Base-by-base conservation (phyloP, 2,888 invertebrate species). In the Branchipolynoe longqiensis region DNA sequence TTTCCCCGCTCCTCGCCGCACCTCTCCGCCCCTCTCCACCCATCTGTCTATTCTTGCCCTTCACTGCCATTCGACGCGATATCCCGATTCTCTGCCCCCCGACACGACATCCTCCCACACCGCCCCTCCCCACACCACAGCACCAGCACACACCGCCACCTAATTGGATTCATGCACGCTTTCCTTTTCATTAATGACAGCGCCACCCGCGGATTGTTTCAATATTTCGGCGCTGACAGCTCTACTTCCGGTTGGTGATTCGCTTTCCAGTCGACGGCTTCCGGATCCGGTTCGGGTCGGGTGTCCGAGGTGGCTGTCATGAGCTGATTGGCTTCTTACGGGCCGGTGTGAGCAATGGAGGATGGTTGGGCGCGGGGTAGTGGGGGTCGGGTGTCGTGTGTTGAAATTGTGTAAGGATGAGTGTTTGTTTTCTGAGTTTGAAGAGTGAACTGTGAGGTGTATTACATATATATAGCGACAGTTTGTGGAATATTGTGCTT, bases 151-250 rank as follows among this genome's bases (percentile, higher is more conserved):
- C n/a, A 33, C 78, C 2, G n/a, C n/a, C 18, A 33, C 48, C 22
- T 78, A 78, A 78, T 78, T 78, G 78, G 48, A 78, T 78, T 78
- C 78, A 78, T 48, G 78, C 78, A 25, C 78, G 14, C 48, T 48
- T 78, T 78, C 41, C 48, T 78, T 78, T 78, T 78, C 78, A 78
- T 78, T 78, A 78, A 78, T 48, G 28, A 31, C 54, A 48, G 28
- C 40, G 41, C 28, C 28, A 14, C 18, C 28, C 78, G 78, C 3
- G 28, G 78, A 78, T n/a, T n/a, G 78, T 78, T 78, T 78, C 78
- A 78, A 78, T 78, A 78, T 78, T 78, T 78, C 48, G 25, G 78
- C 28, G 25, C 78, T 28, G 54, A 41, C 25, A 25, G 78, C 48
- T 41, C 48, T 48, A 48, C 48, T 78, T n/a, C 33, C 69, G 38